Evolutionary conservation across 1,140 invertebrate species (phyloP), one percentile per base, ranked within the genome.

Genomic region (Conopomorpha cramerella): DNA sequence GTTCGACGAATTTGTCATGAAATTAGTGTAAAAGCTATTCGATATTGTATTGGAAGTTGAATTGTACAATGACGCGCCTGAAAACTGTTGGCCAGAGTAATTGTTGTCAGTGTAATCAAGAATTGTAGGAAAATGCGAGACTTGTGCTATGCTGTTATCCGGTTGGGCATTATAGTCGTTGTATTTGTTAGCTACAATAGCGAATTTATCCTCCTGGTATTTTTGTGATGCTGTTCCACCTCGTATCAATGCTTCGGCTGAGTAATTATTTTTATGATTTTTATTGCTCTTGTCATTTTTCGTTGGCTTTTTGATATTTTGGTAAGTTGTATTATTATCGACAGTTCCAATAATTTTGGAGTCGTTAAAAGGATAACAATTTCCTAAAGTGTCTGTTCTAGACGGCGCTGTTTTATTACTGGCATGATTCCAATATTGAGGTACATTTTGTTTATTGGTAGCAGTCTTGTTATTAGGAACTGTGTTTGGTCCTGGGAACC

Each of bases 11-110:
- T 55, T 51, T 10, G 64, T 58, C 60, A 76, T 76, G 46, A 76
- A 71, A 35, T 76, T 76, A 0, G 64, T 48, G 43, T 76, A 76
- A 51, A 76, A 76, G 10, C 64, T 62, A 54, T 73, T 76, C 1
- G 71, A 72, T 41, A 76, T 71, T 1, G 71, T 73, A 46, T 67
- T 76, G 12, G 71, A 67, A 2, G 67, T 70, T 11, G 58, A 52
- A 40, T 71, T 76, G 37, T 76, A 76, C 19, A 76, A 55, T 11
- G 55, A 62, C 19, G 67, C 71, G 4, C 64, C 64, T 12, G 67
- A 64, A 55, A 64, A 71, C 41, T 72, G 67, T 34, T 76, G 71
- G 1, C 55, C 53, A 15, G 56, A 42, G 16, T 70, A 76, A 39
- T 42, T 56, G 33, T 71, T 76, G 16, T 76, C 71, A 1, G 61